Conservation (phyloP, 1,140 invertebrate genomes). For the Drosophila pandora region DNA sequence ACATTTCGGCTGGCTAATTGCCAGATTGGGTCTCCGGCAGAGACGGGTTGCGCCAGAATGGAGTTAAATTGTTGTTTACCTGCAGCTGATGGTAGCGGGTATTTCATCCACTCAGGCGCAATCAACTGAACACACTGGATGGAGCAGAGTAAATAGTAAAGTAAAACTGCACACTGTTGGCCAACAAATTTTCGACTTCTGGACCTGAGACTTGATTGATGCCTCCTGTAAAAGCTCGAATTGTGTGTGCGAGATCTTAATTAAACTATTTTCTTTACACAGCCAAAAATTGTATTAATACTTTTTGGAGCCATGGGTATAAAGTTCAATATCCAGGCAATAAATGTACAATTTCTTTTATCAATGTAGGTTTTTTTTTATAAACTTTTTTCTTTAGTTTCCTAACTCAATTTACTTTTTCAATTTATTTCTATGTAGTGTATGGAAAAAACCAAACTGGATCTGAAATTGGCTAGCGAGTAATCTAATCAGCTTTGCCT, state of each 20-base stretch:
- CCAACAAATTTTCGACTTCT: conserved; percentile 30
- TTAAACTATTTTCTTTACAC: conserved; percentile 31
- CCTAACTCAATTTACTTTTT: too few species aligned
- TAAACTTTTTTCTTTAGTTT: neutral
- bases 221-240: conserved; percentile 3
- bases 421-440: neutral
- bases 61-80: conserved; percentile 58
- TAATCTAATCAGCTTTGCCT: conserved; percentile 61
- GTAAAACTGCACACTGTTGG: conserved; percentile 25
- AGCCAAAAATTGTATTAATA: neutral
- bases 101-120: conserved; percentile 27
- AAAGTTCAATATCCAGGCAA: too few species aligned
- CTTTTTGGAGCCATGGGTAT: too few species aligned
- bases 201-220: conserved; percentile 44
- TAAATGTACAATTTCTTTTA: too few species aligned
- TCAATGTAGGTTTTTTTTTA: neutral
- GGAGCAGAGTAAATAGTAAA: conserved; percentile 7
- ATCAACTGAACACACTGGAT: conserved; percentile 11
- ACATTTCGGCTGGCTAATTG: conserved; percentile 50
- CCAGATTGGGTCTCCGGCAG: conserved; percentile 11
- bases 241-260: conserved; percentile 12
- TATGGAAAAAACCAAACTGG: neutral
- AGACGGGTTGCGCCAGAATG: neutral
- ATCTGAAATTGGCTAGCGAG: conserved; percentile 29
- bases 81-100: conserved; percentile 37